These are phyloP conservation scores for Calameuta filiformis DNA, from an alignment of 2,888 invertebrate species.

Conservation along the genomic window DNA sequence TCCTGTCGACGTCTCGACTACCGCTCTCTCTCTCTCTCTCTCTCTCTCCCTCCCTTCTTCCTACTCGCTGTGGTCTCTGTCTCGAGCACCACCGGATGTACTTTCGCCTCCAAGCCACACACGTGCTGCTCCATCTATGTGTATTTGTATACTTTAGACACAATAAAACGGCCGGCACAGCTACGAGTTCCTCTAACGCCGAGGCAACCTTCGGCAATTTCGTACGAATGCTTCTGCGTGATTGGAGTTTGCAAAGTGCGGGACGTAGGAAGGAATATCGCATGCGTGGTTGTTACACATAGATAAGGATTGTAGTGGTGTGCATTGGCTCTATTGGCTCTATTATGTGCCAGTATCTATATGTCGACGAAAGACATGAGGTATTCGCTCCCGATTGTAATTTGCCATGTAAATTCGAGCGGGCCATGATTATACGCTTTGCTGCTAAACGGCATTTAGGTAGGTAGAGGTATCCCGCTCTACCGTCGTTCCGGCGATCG, in stretches of 20 bases:
- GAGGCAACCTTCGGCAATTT: no score
- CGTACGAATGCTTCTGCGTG: no score
- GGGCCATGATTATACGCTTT: slow-evolving; percentile 46
- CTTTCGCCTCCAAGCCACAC: no score
- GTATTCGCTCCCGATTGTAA: slow-evolving; percentile 22
- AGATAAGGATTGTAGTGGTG: no score
- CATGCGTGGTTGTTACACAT: neutral
- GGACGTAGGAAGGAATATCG: neutral
- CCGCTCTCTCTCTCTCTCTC: neutral
- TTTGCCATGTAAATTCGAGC: slow-evolving; percentile 52
- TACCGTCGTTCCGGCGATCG: slow-evolving; percentile 18
- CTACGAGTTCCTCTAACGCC: no score
- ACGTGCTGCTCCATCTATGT: no score
- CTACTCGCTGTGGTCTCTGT: neutral
- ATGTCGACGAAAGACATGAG: neutral
- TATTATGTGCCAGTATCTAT: neutral
- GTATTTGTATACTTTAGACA: no score
- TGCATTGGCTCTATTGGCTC: neutral
- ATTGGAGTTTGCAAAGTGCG: neutral
- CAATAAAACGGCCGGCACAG: no score
- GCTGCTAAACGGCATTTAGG: slow-evolving; percentile 27
- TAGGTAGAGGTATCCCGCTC: neutral
- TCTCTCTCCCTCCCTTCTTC: neutral
- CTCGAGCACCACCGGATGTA: neutral
- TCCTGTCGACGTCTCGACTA: no score